phyloP scores from a whole-genome alignment of 2,888 invertebrate genomes.

The Panzeria rudis region DNA sequence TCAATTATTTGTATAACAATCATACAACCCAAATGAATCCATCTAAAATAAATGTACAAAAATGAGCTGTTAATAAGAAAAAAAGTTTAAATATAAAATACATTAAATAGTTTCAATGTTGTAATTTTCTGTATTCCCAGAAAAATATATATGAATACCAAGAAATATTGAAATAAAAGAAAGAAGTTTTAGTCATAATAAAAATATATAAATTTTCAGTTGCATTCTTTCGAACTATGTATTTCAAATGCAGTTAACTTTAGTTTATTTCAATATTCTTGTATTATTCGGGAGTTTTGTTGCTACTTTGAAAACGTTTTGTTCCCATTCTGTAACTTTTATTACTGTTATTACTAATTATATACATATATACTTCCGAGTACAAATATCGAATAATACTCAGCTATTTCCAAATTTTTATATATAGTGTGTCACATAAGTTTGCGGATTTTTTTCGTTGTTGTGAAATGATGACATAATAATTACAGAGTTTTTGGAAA shows the following conservation, averaged over 20 bases:
- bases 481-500: neutral
- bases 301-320: conserved; percentile 25
- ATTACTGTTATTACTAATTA: conserved; percentile 20
- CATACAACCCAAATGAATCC: conserved; percentile 25
- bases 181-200: neutral
- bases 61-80: conserved; percentile 58
- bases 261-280: conserved; percentile 23
- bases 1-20: conserved; percentile 7
- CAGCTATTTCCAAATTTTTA: conserved; percentile 14
- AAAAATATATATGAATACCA: neutral
- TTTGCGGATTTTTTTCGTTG: neutral
- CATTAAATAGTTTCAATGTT: conserved; percentile 44
- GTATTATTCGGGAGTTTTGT: neutral
- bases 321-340: conserved; percentile 12
- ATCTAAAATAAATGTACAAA: conserved; percentile 69
- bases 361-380: neutral
- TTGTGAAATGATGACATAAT: neutral
- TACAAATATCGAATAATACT: conserved; percentile 20
- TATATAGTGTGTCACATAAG: conserved; percentile 1
- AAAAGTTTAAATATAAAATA: conserved; percentile 13
- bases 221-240: neutral
- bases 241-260: neutral
- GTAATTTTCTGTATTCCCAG: conserved; percentile 6
- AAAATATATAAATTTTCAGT: neutral
- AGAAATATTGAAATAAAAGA: neutral